A percentile compares a stretch with the other conserved stretches of the same genome.
Conservation (phyloP, 2,797 vertebrate genomes). For the Eremophila alpestris region DNA sequence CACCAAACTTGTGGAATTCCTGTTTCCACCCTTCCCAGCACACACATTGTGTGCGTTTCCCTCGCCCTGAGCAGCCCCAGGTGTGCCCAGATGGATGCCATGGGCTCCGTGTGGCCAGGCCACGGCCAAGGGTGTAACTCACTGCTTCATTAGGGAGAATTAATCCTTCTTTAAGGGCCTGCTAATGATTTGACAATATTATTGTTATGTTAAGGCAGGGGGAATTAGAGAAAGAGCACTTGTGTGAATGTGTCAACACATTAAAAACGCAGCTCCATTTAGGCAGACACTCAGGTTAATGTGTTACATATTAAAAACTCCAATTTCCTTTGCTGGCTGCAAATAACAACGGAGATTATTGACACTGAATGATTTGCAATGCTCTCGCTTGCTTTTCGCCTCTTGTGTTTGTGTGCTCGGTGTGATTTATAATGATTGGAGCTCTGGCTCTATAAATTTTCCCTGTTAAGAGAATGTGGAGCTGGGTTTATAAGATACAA, state of each 20-base stretch:
- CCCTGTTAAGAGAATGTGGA: constrained; percentile 6
- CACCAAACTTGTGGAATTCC: not conserved
- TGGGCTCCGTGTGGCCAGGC: not conserved
- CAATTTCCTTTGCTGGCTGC: constrained; percentile 56
- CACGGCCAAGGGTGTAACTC: not conserved
- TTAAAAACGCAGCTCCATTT: constrained; percentile 48
- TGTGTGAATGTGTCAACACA: constrained; percentile 54
- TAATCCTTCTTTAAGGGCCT: constrained; percentile 51
- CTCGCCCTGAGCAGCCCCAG: not conserved
- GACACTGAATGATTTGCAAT: constrained; percentile 49
- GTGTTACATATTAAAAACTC: constrained; percentile 65
- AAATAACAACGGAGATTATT: constrained; percentile 35
- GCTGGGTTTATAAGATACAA: not conserved
- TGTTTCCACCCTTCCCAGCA: not conserved
- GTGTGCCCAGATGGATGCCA: not conserved
- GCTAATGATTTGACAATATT: constrained; percentile 64
- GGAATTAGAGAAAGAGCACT: constrained; percentile 53
- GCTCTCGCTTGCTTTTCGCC: not conserved
- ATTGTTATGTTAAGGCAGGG: constrained; percentile 41
- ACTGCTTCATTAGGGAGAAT: constrained; percentile 25
- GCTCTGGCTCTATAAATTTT: constrained; percentile 4
- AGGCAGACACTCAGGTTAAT: constrained; percentile 56
- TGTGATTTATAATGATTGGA: constrained; percentile 30
- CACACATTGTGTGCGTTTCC: not conserved
- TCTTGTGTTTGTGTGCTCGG: not conserved